Conservation (phyloP, 2,113 vertebrate genomes). For the Tympanuchus pallidicinctus region DNA sequence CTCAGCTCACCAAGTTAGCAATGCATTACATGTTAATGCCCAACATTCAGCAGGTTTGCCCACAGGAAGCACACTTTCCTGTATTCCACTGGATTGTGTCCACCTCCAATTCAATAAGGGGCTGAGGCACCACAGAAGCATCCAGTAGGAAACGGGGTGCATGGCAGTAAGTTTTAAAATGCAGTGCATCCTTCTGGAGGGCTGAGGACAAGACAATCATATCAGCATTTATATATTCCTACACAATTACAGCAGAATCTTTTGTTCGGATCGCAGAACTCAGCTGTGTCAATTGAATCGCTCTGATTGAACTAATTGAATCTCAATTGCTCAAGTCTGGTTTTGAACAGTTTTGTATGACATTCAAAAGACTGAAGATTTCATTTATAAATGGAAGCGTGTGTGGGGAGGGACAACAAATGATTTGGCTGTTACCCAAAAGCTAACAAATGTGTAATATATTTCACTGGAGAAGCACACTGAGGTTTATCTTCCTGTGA, state of each 20-base stretch:
- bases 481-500: rapidly evolving
- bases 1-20: background rate
- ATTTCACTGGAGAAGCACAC: background rate
- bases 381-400: background rate
- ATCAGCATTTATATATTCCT: background rate
- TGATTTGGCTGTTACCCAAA: background rate
- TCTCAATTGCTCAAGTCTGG: background rate
- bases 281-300: background rate
- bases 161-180: background rate
- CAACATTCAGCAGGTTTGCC: rapidly evolving
- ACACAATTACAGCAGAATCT: background rate
- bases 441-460: background rate
- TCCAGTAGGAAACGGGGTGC: background rate
- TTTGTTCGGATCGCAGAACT: background rate
- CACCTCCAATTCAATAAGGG: background rate
- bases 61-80: background rate
- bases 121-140: background rate
- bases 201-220: background rate
- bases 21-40: rapidly evolving
- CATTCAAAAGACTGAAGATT: background rate
- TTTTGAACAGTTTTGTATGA: background rate
- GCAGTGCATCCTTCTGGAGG: background rate
- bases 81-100: background rate
- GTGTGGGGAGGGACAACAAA: background rate
- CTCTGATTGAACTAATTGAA: background rate